These are phyloP conservation scores for Caenorhabditis sinica DNA, from an alignment of 2,888 invertebrate genomes.

Conservation along the genomic window DNA sequence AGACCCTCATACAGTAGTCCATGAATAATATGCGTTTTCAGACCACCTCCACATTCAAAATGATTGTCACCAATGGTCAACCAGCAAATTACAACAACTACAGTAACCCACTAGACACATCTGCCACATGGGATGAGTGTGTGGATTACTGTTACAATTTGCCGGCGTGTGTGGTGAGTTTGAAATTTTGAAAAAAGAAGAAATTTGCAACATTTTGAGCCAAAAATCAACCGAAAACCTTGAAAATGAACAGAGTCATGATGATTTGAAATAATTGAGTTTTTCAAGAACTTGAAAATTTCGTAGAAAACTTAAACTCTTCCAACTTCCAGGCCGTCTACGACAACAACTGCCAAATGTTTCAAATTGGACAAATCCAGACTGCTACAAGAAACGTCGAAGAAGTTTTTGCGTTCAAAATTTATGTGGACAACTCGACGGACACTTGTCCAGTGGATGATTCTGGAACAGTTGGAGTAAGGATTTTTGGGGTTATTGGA, in stretches of 20 bases:
- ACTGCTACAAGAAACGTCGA: neutral
- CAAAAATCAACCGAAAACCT: no score
- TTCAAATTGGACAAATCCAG: neutral
- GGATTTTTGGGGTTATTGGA: neutral
- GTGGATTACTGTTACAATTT: neutral
- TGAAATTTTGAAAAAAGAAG: neutral
- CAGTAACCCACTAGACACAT: neutral
- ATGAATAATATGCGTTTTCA: neutral
- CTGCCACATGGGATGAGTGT: slow-evolving; percentile 14
- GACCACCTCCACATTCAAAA: neutral
- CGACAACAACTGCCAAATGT: slow-evolving; percentile 18
- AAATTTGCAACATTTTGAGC: no score
- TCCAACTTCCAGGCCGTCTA: slow-evolving; percentile 9
- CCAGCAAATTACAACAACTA: neutral
- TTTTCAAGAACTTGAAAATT: neutral
- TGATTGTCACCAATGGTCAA: slow-evolving; percentile 3
- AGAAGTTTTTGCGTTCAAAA: neutral
- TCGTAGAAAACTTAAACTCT: neutral
- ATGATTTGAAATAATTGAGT: neutral
- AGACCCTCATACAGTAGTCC: no score
- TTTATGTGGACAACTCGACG: neutral
- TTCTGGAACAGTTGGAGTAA: neutral
- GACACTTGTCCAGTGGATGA: slow-evolving; percentile 13
- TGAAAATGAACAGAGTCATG: no score
- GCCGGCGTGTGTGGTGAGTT: slow-evolving; percentile 9